Percentiles rank a stretch among this genome's conserved stretches.
phyloP scores from a whole-genome alignment of 2,888 invertebrate genomes.

The Diloba caeruleocephala region DNA sequence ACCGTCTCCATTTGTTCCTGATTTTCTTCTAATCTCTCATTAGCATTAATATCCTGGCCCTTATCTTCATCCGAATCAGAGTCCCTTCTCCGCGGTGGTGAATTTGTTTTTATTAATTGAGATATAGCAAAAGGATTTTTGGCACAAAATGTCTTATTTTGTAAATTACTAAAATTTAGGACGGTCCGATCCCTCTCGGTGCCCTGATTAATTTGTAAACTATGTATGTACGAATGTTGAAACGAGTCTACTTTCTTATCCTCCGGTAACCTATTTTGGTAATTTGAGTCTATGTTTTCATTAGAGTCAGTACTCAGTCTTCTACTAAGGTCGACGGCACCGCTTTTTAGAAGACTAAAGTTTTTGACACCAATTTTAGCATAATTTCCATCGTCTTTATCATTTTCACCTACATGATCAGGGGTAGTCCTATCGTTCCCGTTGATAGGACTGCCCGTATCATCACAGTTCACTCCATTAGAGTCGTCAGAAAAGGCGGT shows the following conservation, averaged over 20 bases:
- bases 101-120: slow-evolving; percentile 87
- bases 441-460: slow-evolving; percentile 75
- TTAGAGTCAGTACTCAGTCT: slow-evolving; percentile 87
- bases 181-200: slow-evolving; percentile 79
- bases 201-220: slow-evolving; percentile 80
- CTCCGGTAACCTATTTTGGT: slow-evolving; percentile 82
- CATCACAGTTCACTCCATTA: slow-evolving; percentile 76
- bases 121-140: slow-evolving; percentile 89
- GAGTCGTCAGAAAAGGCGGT: slow-evolving; percentile 86
- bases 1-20: slow-evolving; percentile 73
- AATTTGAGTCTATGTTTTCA: slow-evolving; percentile 86
- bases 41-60: slow-evolving; percentile 84
- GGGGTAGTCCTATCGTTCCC: slow-evolving; percentile 81
- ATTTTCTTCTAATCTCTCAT: slow-evolving; percentile 77
- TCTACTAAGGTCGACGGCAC: slow-evolving; percentile 85
- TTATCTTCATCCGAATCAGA: slow-evolving; percentile 86
- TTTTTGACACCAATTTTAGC: slow-evolving; percentile 86
- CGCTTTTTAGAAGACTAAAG: slow-evolving; percentile 83
- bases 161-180: slow-evolving; percentile 84
- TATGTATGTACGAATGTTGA: slow-evolving; percentile 86
- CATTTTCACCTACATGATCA: slow-evolving; percentile 69
- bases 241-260: slow-evolving; percentile 83
- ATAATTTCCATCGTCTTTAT: slow-evolving; percentile 70
- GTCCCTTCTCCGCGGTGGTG: slow-evolving; percentile 87
- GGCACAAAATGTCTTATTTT: slow-evolving; percentile 87